phyloP scores from a whole-genome alignment of 1,140 invertebrate genomes.

The Calycopis cecrops region DNA sequence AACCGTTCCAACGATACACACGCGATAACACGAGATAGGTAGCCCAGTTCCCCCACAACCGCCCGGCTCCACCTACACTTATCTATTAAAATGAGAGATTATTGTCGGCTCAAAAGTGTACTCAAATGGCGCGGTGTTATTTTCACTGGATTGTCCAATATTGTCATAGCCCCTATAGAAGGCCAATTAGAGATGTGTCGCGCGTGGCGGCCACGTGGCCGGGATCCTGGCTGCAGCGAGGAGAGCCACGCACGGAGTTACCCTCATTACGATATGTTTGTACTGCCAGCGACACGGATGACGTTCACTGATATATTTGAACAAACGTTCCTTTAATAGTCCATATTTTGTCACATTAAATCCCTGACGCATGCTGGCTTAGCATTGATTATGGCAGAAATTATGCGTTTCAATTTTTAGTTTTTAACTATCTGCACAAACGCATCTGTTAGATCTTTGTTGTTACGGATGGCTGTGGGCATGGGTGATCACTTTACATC shows the following conservation, averaged over 20 bases:
- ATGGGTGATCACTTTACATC: no score
- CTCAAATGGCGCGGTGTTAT: constrained; percentile 61
- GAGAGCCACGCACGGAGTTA: constrained; percentile 31
- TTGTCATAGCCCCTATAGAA: constrained; percentile 63
- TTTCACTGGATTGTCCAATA: constrained; percentile 72
- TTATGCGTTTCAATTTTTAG: no score
- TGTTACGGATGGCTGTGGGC: no score
- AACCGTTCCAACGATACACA: constrained; percentile 18
- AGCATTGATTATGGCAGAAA: no score
- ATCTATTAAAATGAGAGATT: constrained; percentile 74
- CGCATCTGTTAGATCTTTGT: no score
- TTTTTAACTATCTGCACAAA: no score
- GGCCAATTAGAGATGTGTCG: constrained; percentile 69
- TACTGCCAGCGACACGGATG: constrained; percentile 45
- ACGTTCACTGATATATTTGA: constrained; percentile 46
- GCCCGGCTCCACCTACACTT: constrained; percentile 64
- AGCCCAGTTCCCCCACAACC: constrained; percentile 47
- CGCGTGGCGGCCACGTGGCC: constrained; percentile 61
- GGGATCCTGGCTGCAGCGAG: constrained; percentile 29
- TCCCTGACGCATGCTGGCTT: no score
- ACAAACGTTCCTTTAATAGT: constrained; percentile 1
- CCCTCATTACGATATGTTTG: constrained; percentile 57
- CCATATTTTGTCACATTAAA: no score
- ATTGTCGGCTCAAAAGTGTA: constrained; percentile 53
- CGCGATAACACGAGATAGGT: constrained; percentile 12